Conservation (phyloP, 2,113 vertebrate species). For the Amphilophus citrinellus region DNA sequence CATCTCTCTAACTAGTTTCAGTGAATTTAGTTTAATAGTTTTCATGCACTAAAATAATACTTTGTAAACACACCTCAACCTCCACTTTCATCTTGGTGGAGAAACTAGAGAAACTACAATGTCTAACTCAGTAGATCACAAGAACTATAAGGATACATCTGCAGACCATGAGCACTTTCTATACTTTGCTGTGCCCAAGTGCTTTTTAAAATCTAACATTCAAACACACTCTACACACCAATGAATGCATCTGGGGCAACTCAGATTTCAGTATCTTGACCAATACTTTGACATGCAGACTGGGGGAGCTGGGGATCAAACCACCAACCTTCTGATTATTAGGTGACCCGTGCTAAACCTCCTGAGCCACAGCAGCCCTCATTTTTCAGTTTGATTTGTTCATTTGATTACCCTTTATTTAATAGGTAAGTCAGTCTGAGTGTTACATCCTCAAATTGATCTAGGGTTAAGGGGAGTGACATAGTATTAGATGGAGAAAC, state of each 20-base stretch:
- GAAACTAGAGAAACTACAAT: too few species aligned
- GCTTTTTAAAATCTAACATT: neutral
- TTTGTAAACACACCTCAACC: too few species aligned
- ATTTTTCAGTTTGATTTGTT: neutral
- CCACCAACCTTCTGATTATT: neutral
- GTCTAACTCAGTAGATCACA: too few species aligned
- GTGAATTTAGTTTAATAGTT: too few species aligned
- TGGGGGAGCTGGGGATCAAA: neutral
- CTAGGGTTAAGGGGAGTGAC: neutral
- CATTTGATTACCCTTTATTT: neutral
- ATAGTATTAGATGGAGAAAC: neutral
- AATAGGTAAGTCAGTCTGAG: neutral
- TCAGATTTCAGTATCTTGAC: neutral
- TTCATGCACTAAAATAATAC: too few species aligned
- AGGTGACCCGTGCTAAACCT: too few species aligned
- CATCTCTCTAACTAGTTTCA: too few species aligned
- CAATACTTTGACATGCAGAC: neutral
- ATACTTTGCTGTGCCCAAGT: neutral
- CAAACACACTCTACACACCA: neutral
- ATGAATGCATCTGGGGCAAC: neutral
- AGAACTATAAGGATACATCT: too few species aligned
- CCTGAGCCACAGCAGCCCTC: neutral
- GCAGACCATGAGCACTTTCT: neutral
- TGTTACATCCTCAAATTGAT: neutral
- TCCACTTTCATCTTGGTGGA: too few species aligned